These are phyloP conservation scores for Neodon shergylaensis DNA, from an alignment of 2,113 vertebrate species.

Conservation along the genomic window DNA sequence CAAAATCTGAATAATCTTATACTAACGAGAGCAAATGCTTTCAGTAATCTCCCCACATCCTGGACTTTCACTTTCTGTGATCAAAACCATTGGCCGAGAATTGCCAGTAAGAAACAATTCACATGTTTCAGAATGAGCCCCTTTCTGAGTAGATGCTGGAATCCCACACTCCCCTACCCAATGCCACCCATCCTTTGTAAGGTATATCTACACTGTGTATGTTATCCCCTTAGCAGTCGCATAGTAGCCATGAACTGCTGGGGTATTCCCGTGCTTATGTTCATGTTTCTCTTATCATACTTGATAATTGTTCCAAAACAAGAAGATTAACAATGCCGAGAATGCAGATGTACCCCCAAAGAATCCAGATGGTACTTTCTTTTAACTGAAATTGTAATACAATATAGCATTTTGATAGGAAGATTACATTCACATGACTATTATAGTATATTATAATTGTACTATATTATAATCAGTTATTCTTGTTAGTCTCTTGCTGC, in stretches of 20 bases:
- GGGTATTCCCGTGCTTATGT: neutral
- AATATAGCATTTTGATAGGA: neutral
- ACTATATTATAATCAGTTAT: neutral
- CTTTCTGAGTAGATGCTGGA: neutral
- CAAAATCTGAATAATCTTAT: neutral
- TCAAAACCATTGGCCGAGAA: neutral
- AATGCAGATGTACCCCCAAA: neutral
- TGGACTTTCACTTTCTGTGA: neutral
- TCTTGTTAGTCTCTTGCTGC: neutral
- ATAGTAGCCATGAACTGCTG: no score
- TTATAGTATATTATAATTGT: neutral
- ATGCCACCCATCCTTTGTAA: neutral
- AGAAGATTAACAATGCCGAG: neutral
- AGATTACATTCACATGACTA: neutral
- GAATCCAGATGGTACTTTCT: neutral
- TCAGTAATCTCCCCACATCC: neutral
- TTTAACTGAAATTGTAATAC: neutral
- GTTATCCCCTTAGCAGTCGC: neutral
- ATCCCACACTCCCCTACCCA: neutral
- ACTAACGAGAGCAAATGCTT: neutral
- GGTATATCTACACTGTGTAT: neutral
- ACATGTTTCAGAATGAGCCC: neutral
- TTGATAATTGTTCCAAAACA: neutral
- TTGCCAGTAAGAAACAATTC: neutral
- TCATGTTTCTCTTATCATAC: neutral